Percentiles rank a stretch among this genome's conserved stretches.
Evolutionary conservation across 2,888 invertebrate genomes (phyloP).

Genomic region (Mechanitis messenoides): DNA sequence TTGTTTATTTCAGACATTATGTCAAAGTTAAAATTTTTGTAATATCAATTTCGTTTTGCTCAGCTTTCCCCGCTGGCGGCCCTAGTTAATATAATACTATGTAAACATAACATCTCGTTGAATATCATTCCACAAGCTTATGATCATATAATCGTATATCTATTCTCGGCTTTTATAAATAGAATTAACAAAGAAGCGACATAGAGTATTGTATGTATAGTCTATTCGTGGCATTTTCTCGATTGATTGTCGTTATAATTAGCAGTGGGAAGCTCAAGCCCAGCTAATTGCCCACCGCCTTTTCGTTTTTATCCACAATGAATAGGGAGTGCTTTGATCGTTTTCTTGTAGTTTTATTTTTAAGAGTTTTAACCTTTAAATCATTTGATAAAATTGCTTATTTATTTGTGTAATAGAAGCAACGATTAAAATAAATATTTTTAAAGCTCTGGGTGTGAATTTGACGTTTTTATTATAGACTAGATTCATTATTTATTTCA

Average conservation of each 20-base stretch:
- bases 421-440: too few relatives aligned
- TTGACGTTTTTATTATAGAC: too few relatives aligned
- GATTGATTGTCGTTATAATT: conserved; percentile 58
- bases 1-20: too few relatives aligned
- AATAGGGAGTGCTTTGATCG: conserved; percentile 29
- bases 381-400: too few relatives aligned
- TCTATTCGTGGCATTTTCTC: conserved; percentile 50
- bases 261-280: conserved; percentile 32
- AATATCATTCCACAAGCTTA: background rate
- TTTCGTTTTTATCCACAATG: conserved; percentile 28
- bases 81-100: too few relatives aligned
- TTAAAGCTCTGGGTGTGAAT: too few relatives aligned
- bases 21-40: too few relatives aligned
- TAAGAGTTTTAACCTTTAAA: background rate
- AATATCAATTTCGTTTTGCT: too few relatives aligned
- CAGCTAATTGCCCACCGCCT: conserved; percentile 31
- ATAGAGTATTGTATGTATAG: conserved; percentile 25
- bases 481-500: too few relatives aligned
- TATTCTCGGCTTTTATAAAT: conserved; percentile 47
- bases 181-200: conserved; percentile 39
- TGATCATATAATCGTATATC: background rate
- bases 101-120: background rate
- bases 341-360: conserved; percentile 31
- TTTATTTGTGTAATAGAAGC: too few relatives aligned
- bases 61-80: too few relatives aligned